These are phyloP conservation scores for Cavia aperea DNA, from an alignment of 2,113 vertebrate genomes.

Conservation along the genomic window DNA sequence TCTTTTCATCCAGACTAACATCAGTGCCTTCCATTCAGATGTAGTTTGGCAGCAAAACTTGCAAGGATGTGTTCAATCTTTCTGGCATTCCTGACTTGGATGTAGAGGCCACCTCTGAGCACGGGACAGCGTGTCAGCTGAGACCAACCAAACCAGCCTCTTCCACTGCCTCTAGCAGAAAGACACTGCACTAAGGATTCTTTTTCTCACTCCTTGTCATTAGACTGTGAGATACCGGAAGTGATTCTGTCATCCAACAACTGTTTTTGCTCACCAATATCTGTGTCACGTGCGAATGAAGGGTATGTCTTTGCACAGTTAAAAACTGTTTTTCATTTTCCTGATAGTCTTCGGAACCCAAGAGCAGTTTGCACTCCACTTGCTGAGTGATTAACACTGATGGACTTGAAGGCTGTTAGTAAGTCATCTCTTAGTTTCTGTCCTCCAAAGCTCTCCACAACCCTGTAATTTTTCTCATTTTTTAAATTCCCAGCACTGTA, in stretches of 20 bases:
- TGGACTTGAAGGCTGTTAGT: neutral
- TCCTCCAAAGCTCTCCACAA: neutral
- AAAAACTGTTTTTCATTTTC: neutral
- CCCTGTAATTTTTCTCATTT: neutral
- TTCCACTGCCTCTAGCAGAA: neutral
- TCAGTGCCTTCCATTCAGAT: neutral
- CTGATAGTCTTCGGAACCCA: neutral
- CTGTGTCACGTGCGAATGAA: neutral
- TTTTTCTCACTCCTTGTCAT: neutral
- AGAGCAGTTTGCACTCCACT: neutral
- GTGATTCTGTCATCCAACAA: neutral
- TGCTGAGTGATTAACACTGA: neutral
- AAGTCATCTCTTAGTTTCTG: neutral
- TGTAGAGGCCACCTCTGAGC: neutral
- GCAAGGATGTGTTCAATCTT: conserved; percentile 12
- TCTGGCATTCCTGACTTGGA: neutral
- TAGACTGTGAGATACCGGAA: neutral
- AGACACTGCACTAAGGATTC: neutral
- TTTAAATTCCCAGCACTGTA: conserved; percentile 39
- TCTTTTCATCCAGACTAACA: neutral
- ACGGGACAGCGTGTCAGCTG: neutral
- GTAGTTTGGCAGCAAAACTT: conserved; percentile 35
- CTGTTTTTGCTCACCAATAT: neutral
- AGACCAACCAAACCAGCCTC: neutral
- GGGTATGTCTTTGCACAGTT: neutral